Evolutionary conservation across 2,888 invertebrate genomes (phyloP).

Genomic region (Drosophila stalkeri): DNA sequence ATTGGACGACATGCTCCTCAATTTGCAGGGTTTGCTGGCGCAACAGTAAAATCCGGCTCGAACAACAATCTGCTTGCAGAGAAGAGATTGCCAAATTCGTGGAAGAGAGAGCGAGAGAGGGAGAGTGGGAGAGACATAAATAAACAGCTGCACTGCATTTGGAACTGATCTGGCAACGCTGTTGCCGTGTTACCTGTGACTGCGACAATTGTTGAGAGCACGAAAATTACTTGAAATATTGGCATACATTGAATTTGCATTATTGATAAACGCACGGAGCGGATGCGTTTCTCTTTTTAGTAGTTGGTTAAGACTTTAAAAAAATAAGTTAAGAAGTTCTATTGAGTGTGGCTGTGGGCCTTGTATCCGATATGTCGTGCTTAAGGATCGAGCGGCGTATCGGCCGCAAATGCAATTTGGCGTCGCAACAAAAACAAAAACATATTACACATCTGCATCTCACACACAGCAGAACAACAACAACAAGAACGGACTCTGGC

Average conservation of each 20-base stretch:
- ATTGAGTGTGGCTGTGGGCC: background rate
- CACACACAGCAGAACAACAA: slow-evolving; percentile 30
- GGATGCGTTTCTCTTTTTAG: slow-evolving; percentile 12
- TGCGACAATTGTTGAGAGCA: slow-evolving; percentile 85
- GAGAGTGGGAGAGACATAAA: slow-evolving; percentile 18
- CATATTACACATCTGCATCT: slow-evolving; percentile 76
- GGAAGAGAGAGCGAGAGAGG: background rate
- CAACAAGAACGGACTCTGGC: slow-evolving; percentile 39
- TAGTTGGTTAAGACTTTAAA: slow-evolving; percentile 28
- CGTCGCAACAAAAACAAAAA: slow-evolving; percentile 76
- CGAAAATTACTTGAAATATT: slow-evolving; percentile 82
- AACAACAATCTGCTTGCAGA: slow-evolving; percentile 82
- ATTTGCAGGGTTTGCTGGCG: slow-evolving; percentile 82
- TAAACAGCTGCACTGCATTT: slow-evolving; percentile 32
- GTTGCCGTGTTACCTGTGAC: slow-evolving; percentile 78
- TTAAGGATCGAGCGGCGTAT: slow-evolving; percentile 76
- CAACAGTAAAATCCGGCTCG: slow-evolving; percentile 83
- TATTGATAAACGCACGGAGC: slow-evolving; percentile 63
- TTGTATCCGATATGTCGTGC: slow-evolving; percentile 26
- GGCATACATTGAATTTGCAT: slow-evolving; percentile 75
- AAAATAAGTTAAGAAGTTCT: slow-evolving; percentile 16
- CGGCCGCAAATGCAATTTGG: slow-evolving; percentile 74
- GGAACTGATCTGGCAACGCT: slow-evolving; percentile 51
- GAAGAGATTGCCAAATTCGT: background rate
- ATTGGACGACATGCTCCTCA: slow-evolving; percentile 68